A percentile compares a stretch with the other conserved stretches of the same genome.
phyloP scores from a whole-genome alignment of 1,140 invertebrate genomes.

The Musca vetustissima region DNA sequence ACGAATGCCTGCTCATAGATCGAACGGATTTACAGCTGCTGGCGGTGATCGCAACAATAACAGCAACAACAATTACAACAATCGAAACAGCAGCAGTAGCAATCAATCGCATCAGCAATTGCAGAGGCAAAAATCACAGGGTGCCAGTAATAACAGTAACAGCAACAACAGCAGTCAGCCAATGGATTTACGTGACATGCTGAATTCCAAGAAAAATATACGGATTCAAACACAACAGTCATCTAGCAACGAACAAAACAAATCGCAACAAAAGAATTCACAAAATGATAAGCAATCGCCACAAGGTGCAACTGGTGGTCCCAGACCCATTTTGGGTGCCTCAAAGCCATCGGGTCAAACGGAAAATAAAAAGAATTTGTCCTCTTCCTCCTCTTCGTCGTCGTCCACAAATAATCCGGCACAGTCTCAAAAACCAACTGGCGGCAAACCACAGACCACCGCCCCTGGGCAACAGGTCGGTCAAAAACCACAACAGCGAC shows the following conservation, averaged over 20 bases:
- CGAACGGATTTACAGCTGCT: slow-evolving; percentile 2
- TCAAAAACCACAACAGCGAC: slow-evolving; percentile 3
- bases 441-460: background rate
- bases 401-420: background rate
- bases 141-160: slow-evolving; percentile 5
- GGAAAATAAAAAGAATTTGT: background rate
- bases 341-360: background rate
- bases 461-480: background rate
- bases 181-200: slow-evolving; percentile 31
- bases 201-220: slow-evolving; percentile 25
- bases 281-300: slow-evolving; percentile 8
- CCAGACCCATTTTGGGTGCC: slow-evolving; percentile 27
- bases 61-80: slow-evolving; percentile 20
- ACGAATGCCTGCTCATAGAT: slow-evolving; percentile 26
- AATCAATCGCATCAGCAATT: slow-evolving; percentile 2
- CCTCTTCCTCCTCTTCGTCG: too few species aligned
- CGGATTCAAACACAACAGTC: background rate
- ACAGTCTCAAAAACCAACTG: slow-evolving; percentile 7
- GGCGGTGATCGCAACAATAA: slow-evolving; percentile 28
- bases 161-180: background rate
- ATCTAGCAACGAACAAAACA: background rate
- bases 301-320: slow-evolving; percentile 17
- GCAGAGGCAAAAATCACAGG: slow-evolving; percentile 26
- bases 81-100: slow-evolving; percentile 16
- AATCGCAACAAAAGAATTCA: slow-evolving; percentile 11